Percentiles rank a stretch among this genome's conserved stretches.
Evolutionary conservation across 35 echinoderm and acorn worm genomes (phyloP).

Genomic region (Ophioderma brevispina): DNA sequence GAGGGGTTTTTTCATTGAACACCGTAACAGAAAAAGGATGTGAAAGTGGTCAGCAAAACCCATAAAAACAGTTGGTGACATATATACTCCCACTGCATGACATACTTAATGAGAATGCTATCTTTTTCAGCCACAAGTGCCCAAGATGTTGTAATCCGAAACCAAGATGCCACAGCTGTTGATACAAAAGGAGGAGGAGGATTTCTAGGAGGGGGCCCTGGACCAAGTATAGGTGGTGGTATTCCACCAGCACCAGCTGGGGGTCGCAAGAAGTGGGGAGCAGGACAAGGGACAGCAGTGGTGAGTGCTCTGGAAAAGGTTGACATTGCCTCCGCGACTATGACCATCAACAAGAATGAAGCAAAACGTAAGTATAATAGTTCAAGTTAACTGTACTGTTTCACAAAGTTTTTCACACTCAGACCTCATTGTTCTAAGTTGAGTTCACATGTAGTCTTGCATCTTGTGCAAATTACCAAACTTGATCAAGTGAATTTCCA

Average conservation of each 20-base stretch:
- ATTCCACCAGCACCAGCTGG: not conserved
- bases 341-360: constrained; percentile 53
- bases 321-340: constrained; percentile 67
- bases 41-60: too few species aligned
- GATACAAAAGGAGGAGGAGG: not conserved
- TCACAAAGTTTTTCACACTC: too few species aligned
- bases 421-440: too few species aligned
- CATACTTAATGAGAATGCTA: not conserved
- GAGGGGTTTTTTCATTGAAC: too few species aligned
- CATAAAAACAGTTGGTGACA: too few species aligned
- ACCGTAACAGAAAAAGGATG: too few species aligned
- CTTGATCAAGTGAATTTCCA: too few species aligned
- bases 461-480: too few species aligned
- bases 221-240: not conserved
- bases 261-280: constrained; percentile 64
- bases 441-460: too few species aligned
- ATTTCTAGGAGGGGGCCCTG: not conserved
- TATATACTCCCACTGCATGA: too few species aligned
- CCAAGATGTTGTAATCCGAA: constrained; percentile 63
- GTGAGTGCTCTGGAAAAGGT: constrained; percentile 74
- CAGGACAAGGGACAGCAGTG: constrained; percentile 61
- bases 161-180: not conserved
- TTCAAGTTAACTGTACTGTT: too few species aligned
- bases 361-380: constrained; percentile 26
- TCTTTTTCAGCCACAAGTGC: constrained; percentile 62